Evolutionary conservation across 2,888 invertebrate genomes (phyloP), one percentile per base, ranked within the genome.

Genomic region (Torymus texanus): DNA sequence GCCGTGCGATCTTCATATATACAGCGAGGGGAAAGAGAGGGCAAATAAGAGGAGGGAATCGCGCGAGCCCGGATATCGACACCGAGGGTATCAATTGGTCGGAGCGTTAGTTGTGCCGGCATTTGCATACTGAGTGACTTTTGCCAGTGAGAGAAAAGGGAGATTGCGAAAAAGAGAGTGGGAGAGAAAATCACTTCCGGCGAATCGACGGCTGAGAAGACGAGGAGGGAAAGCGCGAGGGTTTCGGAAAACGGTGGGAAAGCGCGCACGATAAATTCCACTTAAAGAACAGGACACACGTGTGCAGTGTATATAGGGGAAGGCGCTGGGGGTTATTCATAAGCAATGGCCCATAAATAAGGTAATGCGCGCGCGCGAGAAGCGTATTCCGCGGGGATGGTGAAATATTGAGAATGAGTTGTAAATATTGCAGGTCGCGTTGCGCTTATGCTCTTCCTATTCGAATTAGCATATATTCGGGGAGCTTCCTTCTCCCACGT

Each of bases 331-430:
- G 84, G 85, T 88, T 88, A 88, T 89, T 90, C 88, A 89, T 89
- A 89, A 88, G 87, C 88, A 88, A 88, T 87, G 87, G 85, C 80
- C 87, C 87, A 88, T 89, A 89, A 88, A 90, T 90, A 89, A 88
- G 79, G 53, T 66, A 72, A 68, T 75, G 67, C 72, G 29, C n/a
- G 63, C 72, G 29, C n/a, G 24, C 21, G 29, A 13, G 85, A 81
- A 81, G 82, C 83, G 63, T 41, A 41, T 41, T 41, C 80, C 81
- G 80, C 68, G 79, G 41, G 84, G 82, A 84, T 84, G 83, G 84
- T 88, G 85, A 89, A 90, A 89, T 88, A 88, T 88, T 88, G 86
- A 88, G 86, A 86, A 82, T 80, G 80, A 84, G 83, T 82, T 82
- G 82, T 84, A 81, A 84, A 84, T 84, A 84, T 83, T 84, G 71